A percentile compares a stretch with the other conserved stretches of the same genome.
Evolutionary conservation across 2,113 vertebrate species (phyloP).

Genomic region (Zonotrichia leucophrys): DNA sequence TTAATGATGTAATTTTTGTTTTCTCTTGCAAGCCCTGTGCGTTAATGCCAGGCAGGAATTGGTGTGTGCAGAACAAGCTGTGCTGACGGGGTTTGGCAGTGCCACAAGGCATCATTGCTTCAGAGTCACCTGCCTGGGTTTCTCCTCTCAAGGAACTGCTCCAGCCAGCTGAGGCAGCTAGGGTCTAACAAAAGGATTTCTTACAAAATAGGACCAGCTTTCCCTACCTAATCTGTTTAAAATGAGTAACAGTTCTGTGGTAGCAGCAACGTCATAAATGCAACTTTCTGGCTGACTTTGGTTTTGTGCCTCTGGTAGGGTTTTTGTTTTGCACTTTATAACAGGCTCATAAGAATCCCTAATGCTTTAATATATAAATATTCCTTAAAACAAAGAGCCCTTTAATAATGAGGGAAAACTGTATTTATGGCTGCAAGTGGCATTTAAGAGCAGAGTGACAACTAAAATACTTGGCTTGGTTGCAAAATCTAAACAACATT

Average conservation of each 20-base stretch:
- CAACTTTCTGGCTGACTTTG: neutral
- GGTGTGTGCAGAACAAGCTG: neutral
- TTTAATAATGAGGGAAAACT: conserved; percentile 7
- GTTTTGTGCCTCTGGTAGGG: neutral
- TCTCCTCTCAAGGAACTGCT: neutral
- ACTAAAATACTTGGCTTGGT: conserved; percentile 30
- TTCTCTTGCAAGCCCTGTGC: neutral
- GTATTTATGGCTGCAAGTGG: conserved; percentile 37
- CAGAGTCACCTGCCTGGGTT: neutral
- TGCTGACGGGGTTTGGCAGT: neutral
- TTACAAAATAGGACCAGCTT: neutral
- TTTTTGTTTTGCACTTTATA: neutral
- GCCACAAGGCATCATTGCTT: neutral
- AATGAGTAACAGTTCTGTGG: neutral
- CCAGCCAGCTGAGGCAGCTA: neutral
- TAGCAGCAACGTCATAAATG: neutral
- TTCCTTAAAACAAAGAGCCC: conserved; percentile 48
- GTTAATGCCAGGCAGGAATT: neutral
- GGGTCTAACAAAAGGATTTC: neutral
- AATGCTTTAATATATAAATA: neutral
- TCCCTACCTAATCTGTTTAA: neutral
- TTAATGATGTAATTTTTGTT: neutral
- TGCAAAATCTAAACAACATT: neutral
- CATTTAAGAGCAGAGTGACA: conserved; percentile 63
- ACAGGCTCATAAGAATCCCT: neutral